Base-by-base conservation (phyloP, 2,113 vertebrate genomes). In the Hystrix brachyura region DNA sequence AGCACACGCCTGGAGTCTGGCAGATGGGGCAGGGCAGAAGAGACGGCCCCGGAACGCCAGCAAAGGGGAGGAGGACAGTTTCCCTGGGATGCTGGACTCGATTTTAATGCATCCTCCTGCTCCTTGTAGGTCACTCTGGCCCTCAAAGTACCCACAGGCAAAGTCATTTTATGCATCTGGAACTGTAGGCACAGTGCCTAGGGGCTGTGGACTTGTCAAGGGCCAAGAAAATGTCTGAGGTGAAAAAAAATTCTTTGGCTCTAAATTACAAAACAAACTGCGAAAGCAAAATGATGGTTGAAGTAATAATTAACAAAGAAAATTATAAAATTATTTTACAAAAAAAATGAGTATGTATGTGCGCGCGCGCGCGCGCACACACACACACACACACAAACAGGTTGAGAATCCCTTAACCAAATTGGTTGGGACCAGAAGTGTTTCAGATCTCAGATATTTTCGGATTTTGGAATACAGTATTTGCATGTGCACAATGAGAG, bases 201-300 rank as follows among this genome's bases (percentile, higher is more conserved):
- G 84, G 80, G 71, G 48, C 67, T 83, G n/a, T 46, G 84, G 32
- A 67, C 46, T 67, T 87, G 95, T 80, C 38, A 83, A 81, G 55
- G 83, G 57, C 83, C 91, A 87, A 78, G 11, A 91, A 78, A 95
- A 90, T 87, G 69, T 97, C 92, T 81, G 64, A 90, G 64, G 81
- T 62, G 53, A n/a, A 91, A 95, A 82, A 67, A 25, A 43, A 29
- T 13, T 29, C 43, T 3, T 12, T 14, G 43, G 78, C 72, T 93
- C 62, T 64, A 94, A 91, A 93, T 92, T 32, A 91, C 78, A 97
- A 96, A 96, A 91, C 72, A 96, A 90, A 64, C 51, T 72, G 18
- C 81, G 55, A 93, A 92, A 67, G 57, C 55, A 91, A 91, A 94
- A 76, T 71, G 59, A 72, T 87, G 55, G 83, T 27, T 84, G 51